Evolutionary conservation across 2,797 vertebrate genomes (phyloP).

Genomic region (Phrynocephalus guinanensis): DNA sequence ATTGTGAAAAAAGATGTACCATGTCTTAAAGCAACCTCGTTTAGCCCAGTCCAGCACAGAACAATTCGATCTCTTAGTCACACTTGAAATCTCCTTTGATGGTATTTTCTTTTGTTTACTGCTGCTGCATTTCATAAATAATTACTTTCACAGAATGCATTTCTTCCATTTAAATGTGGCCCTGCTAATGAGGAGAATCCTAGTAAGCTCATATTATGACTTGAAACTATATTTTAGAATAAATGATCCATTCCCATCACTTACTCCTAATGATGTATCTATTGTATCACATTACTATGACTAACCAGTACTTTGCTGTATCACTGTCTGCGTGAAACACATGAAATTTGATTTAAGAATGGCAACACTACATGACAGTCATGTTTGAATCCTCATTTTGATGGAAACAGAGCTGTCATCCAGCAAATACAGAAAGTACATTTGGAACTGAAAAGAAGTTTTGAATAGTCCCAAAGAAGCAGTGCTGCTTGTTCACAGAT

Average conservation of each 20-base stretch:
- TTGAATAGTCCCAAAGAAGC: neutral
- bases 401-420: neutral
- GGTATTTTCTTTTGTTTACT: too few species aligned
- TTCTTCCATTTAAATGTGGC: slow-evolving; percentile 33
- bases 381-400: slow-evolving; percentile 3
- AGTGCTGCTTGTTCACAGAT: slow-evolving; percentile 2
- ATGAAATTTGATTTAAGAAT: slow-evolving; percentile 38
- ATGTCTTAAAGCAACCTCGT: too few species aligned
- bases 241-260: slow-evolving; percentile 20
- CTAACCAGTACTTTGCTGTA: slow-evolving; percentile 37
- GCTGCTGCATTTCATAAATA: slow-evolving; percentile 25
- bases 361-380: slow-evolving; percentile 14
- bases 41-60: too few species aligned
- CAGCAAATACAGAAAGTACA: slow-evolving; percentile 18
- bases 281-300: slow-evolving; percentile 24
- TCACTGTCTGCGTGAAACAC: slow-evolving; percentile 21
- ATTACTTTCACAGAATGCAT: slow-evolving; percentile 23
- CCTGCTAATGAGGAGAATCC: slow-evolving; percentile 18
- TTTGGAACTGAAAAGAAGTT: slow-evolving; percentile 39
- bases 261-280: slow-evolving; percentile 25
- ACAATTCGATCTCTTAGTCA: too few species aligned
- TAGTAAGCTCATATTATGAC: slow-evolving; percentile 33
- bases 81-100: too few species aligned
- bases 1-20: too few species aligned
- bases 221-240: slow-evolving; percentile 27